Conservation (phyloP, 2,888 invertebrate species). For the Andrena camellia region DNA sequence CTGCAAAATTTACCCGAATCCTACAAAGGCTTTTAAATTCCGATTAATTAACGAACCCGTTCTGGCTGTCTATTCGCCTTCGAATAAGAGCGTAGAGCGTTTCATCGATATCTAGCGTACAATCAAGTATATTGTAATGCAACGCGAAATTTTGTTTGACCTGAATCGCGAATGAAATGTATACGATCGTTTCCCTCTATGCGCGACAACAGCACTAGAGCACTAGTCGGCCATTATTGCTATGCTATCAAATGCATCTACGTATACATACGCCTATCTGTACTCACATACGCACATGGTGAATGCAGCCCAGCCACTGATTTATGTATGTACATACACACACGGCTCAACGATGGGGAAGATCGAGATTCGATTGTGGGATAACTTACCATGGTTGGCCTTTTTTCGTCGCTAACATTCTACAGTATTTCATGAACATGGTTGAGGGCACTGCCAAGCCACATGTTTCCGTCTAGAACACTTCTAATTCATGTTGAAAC, state of each 20-base stretch:
- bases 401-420: too few relatives aligned
- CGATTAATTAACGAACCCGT: constrained; percentile 10
- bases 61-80: constrained; percentile 7
- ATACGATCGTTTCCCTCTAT: constrained; percentile 52
- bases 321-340: too few relatives aligned
- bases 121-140: background rate
- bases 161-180: constrained; percentile 54
- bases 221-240: constrained; percentile 76
- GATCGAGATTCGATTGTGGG: too few relatives aligned
- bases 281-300: too few relatives aligned
- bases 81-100: background rate
- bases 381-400: too few relatives aligned
- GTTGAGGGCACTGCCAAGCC: too few relatives aligned
- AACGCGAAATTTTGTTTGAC: constrained; percentile 26
- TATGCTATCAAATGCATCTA: constrained; percentile 38
- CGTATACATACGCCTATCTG: constrained; percentile 15
- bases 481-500: too few relatives aligned
- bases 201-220: constrained; percentile 77
- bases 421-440: too few relatives aligned
- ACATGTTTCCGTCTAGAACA: too few relatives aligned
- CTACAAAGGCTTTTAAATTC: background rate
- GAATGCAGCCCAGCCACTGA: too few relatives aligned
- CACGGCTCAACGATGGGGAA: too few relatives aligned
- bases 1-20: constrained; percentile 12
- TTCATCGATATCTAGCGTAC: constrained; percentile 5